phyloP scores from a whole-genome alignment of 2,797 vertebrate genomes.

The Pseudochirops corinnae region DNA sequence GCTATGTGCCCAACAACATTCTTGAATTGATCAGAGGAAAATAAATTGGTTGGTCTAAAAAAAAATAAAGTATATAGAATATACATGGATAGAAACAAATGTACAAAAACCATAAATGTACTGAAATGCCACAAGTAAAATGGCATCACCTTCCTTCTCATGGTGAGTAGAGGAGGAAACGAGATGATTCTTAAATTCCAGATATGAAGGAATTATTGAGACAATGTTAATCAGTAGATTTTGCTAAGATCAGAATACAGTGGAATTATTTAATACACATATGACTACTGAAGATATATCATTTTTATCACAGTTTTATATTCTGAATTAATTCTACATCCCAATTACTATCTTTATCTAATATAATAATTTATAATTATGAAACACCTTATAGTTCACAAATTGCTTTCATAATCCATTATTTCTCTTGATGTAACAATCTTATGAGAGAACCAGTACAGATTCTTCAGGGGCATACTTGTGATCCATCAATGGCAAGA shows the following conservation, averaged over 20 bases:
- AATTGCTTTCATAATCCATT: background rate
- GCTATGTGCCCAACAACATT: too few relatives aligned
- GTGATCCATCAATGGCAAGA: background rate
- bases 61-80: background rate
- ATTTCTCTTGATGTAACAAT: background rate
- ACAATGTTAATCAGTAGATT: background rate
- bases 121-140: background rate
- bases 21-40: too few relatives aligned
- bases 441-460: background rate
- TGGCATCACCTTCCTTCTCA: background rate
- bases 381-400: background rate
- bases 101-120: background rate
- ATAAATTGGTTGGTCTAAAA: too few relatives aligned
- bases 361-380: background rate
- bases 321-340: slow-evolving; percentile 12
- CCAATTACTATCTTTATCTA: background rate
- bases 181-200: background rate
- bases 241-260: background rate
- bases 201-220: background rate
- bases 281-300: slow-evolving; percentile 1
- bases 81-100: background rate
- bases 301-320: background rate
- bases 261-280: slow-evolving; percentile 26
- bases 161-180: background rate
- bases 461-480: background rate